Percentiles rank a stretch among this genome's conserved stretches.
These are phyloP conservation scores for Gastracanthus pulcherrimus DNA, from an alignment of 2,888 invertebrate species.

Conservation along the genomic window DNA sequence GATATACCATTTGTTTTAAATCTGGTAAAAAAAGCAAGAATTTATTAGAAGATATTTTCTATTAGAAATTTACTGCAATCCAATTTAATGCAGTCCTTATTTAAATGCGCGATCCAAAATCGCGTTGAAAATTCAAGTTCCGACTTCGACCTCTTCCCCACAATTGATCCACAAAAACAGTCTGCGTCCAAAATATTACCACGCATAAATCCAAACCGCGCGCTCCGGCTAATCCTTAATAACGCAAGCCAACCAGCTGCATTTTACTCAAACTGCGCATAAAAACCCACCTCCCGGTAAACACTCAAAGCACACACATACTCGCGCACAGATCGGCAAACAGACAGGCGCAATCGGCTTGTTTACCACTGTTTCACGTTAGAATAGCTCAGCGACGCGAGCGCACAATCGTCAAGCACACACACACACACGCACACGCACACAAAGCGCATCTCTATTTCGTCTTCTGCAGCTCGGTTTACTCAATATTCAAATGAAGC, in stretches of 20 bases:
- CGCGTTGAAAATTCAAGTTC: too few species aligned
- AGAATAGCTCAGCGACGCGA: conserved; percentile 19
- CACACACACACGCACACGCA: neutral
- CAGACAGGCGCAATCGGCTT: neutral
- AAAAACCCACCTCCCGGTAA: neutral
- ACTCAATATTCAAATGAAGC: conserved; percentile 54
- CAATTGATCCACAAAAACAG: too few species aligned
- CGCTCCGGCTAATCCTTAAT: neutral
- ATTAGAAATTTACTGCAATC: too few species aligned
- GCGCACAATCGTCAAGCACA: conserved; percentile 11
- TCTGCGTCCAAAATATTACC: too few species aligned
- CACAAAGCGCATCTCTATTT: too few species aligned
- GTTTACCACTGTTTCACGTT: conserved; percentile 32
- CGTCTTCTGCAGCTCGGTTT: conserved; percentile 12
- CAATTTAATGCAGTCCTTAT: too few species aligned
- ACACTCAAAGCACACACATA: neutral
- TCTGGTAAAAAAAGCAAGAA: too few species aligned
- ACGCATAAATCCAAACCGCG: neutral
- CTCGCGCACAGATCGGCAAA: neutral
- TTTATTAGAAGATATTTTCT: too few species aligned
- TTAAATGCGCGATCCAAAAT: too few species aligned
- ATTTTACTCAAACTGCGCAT: too few species aligned
- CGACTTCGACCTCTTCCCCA: too few species aligned
- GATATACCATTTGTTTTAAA: too few species aligned
- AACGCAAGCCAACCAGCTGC: neutral